Evolutionary conservation across 2,797 vertebrate genomes (phyloP).

Genomic region (Danio aesculapii): DNA sequence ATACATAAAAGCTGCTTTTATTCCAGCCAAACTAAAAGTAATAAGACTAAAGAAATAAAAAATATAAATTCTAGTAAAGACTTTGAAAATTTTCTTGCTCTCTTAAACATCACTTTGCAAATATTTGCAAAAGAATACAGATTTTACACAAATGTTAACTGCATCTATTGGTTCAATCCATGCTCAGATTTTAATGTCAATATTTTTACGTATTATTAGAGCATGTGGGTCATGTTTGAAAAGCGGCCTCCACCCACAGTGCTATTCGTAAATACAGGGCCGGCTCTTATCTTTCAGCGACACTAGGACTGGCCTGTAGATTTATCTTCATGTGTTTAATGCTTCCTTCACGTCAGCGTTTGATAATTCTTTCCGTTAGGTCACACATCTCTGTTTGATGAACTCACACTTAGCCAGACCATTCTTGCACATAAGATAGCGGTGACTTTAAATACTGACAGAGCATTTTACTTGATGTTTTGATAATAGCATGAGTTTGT

Average conservation of each 20-base stretch:
- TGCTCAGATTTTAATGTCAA: slow-evolving; percentile 13
- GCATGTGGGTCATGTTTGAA: background rate
- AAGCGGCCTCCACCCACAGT: slow-evolving; percentile 31
- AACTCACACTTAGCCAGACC: slow-evolving; percentile 2
- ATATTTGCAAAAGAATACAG: no score
- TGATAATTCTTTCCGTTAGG: slow-evolving; percentile 48
- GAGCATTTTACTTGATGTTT: background rate
- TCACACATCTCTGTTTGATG: slow-evolving; percentile 25
- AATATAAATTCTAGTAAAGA: no score
- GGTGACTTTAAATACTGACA: slow-evolving; percentile 5
- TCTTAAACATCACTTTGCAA: no score
- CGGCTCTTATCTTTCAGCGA: slow-evolving; percentile 57
- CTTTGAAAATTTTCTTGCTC: no score
- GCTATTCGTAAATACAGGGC: slow-evolving; percentile 34
- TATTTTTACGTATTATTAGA: slow-evolving; percentile 20
- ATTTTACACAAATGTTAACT: background rate
- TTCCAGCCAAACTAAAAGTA: no score
- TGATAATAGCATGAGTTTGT: background rate
- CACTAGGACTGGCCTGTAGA: slow-evolving; percentile 29
- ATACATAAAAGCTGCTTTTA: no score
- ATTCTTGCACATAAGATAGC: background rate
- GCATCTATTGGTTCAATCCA: slow-evolving; percentile 10
- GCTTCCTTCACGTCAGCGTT: slow-evolving; percentile 31
- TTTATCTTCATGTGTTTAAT: slow-evolving; percentile 55
- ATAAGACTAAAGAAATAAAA: no score